These are phyloP conservation scores for Drosophila obscura DNA, from an alignment of 1,140 invertebrate genomes.

Conservation along the genomic window DNA sequence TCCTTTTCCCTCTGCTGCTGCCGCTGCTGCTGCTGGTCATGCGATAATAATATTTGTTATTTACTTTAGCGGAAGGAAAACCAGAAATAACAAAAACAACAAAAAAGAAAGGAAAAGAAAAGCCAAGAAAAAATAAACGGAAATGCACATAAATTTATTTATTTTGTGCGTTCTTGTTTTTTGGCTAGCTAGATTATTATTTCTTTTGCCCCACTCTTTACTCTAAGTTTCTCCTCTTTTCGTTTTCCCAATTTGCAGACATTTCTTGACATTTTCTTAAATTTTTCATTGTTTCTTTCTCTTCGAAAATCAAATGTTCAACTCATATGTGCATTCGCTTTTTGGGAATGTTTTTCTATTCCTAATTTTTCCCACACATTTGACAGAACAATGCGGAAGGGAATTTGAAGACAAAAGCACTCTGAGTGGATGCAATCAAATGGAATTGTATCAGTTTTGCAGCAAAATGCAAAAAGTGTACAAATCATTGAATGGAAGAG, in stretches of 20 bases:
- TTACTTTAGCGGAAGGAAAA: constrained; percentile 83
- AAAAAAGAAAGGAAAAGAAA: constrained; percentile 33
- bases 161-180: constrained; percentile 36
- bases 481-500: too few relatives aligned
- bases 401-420: too few relatives aligned
- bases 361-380: not conserved
- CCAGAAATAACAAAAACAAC: constrained; percentile 25
- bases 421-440: too few relatives aligned
- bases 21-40: constrained; percentile 55
- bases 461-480: too few relatives aligned
- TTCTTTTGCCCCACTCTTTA: constrained; percentile 12
- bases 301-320: constrained; percentile 3
- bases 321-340: not conserved
- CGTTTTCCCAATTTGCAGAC: constrained; percentile 9
- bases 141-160: constrained; percentile 84
- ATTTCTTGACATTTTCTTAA: constrained; percentile 20
- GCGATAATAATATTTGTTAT: constrained; percentile 84
- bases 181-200: constrained; percentile 54
- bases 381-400: too few relatives aligned
- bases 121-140: constrained; percentile 54
- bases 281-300: constrained; percentile 29
- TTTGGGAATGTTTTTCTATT: not conserved
- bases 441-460: too few relatives aligned
- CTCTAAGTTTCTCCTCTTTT: not conserved
- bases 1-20: constrained; percentile 24